Conservation (phyloP, 2,888 invertebrate genomes). For the Clusia tigrina region DNA sequence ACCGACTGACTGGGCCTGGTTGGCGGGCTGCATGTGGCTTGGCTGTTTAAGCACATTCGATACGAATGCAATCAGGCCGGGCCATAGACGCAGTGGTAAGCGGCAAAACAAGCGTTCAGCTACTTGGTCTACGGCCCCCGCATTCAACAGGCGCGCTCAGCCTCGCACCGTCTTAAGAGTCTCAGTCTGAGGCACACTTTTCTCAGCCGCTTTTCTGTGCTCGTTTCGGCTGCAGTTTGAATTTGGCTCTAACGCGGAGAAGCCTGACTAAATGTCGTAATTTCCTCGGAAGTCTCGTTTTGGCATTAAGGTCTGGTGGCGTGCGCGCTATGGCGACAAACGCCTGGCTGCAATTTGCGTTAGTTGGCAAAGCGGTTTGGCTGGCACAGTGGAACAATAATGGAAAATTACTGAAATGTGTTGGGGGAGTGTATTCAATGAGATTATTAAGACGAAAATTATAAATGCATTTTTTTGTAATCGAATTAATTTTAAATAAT, state of each 20-base stretch:
- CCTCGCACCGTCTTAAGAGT: neutral
- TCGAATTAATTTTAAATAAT: too few relatives aligned
- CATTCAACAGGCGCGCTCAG: slow-evolving; percentile 15
- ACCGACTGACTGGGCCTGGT: too few relatives aligned
- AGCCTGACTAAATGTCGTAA: slow-evolving; percentile 34
- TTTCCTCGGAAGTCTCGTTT: slow-evolving; percentile 39
- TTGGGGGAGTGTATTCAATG: too few relatives aligned
- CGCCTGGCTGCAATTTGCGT: neutral
- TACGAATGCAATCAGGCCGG: too few relatives aligned
- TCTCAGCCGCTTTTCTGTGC: neutral
- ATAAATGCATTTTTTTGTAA: too few relatives aligned
- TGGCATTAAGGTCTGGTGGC: slow-evolving; percentile 13
- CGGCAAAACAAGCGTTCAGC: slow-evolving; percentile 4
- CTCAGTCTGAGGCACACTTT: slow-evolving; percentile 14
- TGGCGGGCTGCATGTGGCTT: too few relatives aligned
- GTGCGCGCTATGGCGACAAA: neutral
- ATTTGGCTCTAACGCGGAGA: slow-evolving; percentile 16
- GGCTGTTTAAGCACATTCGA: too few relatives aligned
- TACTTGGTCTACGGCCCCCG: slow-evolving; percentile 33
- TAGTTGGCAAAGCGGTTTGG: too few relatives aligned
- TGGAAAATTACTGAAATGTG: too few relatives aligned
- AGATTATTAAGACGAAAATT: too few relatives aligned
- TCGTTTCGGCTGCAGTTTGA: slow-evolving; percentile 18
- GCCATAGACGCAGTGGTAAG: too few relatives aligned
- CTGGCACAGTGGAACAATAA: too few relatives aligned